Percentiles rank a stretch among this genome's conserved stretches.
phyloP scores from a whole-genome alignment of 2,888 invertebrate species.

The Macrophya annulata region DNA sequence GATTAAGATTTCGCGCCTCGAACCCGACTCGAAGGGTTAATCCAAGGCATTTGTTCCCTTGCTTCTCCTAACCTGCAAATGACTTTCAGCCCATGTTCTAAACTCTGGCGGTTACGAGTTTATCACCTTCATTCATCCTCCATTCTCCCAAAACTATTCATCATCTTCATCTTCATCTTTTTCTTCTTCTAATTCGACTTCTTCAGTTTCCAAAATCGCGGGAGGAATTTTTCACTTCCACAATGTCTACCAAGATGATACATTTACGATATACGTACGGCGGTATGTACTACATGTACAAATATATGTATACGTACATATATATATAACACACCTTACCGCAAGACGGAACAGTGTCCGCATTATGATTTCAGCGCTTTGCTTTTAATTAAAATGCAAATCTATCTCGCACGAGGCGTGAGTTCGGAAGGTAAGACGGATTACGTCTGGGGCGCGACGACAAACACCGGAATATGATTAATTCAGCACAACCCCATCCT shows the following conservation, averaged over 20 bases:
- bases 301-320: not conserved
- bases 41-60: slow-evolving; percentile 42
- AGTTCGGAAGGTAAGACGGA: slow-evolving; percentile 79
- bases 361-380: slow-evolving; percentile 85
- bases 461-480: slow-evolving; percentile 80
- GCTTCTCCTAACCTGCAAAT: slow-evolving; percentile 18
- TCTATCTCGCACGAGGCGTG: slow-evolving; percentile 76
- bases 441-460: slow-evolving; percentile 78
- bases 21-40: slow-evolving; percentile 47
- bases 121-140: not conserved
- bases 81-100: slow-evolving; percentile 17
- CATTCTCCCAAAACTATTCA: not conserved
- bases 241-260: not conserved
- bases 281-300: not conserved
- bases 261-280: not conserved
- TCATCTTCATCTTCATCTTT: not conserved
- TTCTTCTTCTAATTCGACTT: not conserved
- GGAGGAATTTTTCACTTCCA: no score
- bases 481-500: slow-evolving; percentile 77
- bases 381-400: slow-evolving; percentile 84
- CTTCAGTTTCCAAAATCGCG: not conserved
- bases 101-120: slow-evolving; percentile 13
- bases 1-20: slow-evolving; percentile 53
- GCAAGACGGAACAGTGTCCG: slow-evolving; percentile 62
- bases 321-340: not conserved